Conservation (phyloP, 2,888 invertebrate species). For the Meiosimyza decipiens region DNA sequence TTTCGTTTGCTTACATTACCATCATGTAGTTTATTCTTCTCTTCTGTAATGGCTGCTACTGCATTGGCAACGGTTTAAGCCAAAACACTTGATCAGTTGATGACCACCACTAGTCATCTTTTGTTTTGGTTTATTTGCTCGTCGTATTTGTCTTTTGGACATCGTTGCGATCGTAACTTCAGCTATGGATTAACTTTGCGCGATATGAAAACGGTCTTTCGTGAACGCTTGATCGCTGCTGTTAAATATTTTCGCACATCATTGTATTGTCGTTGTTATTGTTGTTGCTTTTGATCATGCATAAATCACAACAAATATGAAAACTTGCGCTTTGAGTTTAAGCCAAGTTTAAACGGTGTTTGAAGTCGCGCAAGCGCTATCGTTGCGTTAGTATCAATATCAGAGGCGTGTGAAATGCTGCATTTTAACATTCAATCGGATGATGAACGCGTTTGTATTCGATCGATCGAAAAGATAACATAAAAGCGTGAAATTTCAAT, state of each 20-base stretch:
- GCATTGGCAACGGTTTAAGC: too few relatives aligned
- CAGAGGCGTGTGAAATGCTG: conserved; percentile 20
- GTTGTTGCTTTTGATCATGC: background rate
- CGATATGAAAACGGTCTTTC: background rate
- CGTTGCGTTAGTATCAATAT: conserved; percentile 22
- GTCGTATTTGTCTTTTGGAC: background rate
- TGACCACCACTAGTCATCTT: background rate
- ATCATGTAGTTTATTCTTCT: background rate
- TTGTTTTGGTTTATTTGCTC: background rate
- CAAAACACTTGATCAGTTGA: background rate
- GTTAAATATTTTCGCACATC: conserved; percentile 4
- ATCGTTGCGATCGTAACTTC: conserved; percentile 7
- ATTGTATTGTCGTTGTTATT: background rate
- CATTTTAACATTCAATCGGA: background rate
- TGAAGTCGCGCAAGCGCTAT: conserved; percentile 14
- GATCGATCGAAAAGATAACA: too few relatives aligned
- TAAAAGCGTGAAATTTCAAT: too few relatives aligned
- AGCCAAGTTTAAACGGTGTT: conserved; percentile 8
- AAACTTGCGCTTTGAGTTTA: background rate
- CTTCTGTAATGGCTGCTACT: too few relatives aligned
- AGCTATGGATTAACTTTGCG: background rate
- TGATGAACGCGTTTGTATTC: background rate
- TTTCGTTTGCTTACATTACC: background rate
- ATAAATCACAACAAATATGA: conserved; percentile 6
- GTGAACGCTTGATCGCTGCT: background rate